Evolutionary conservation across 2,888 invertebrate genomes (phyloP), one percentile per base, ranked within the genome.

Genomic region (Aquatica leii): DNA sequence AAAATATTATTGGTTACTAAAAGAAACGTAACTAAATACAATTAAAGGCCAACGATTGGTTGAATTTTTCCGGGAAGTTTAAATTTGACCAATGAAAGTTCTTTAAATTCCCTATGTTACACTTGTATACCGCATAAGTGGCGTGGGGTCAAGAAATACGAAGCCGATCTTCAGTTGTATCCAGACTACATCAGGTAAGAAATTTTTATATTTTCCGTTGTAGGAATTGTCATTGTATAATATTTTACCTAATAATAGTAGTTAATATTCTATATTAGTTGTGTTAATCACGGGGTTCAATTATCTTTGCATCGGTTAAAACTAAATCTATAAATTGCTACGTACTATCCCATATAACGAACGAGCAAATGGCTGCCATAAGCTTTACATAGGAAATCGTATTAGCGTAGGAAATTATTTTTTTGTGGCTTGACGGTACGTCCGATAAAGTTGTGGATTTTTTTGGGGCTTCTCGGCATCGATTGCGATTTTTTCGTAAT

Each of bases 101-200:
- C 59, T 59, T 63, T 71, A 75, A 73, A 76, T 75, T 74, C 77
- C 78, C 78, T 75, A 77, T 79, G 78, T 76, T 83, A 80, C 84
- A 84, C 81, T 82, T 83, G 83, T 84, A 83, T 83, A 84, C 84
- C 83, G 84, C 84, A 84, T 83, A 84, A 86, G 85, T 86, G 84
- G 86, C 86, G 86, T 86, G 86, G 86, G 86, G 85, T 85, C 83
- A 81, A 80, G 82, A 84, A 84, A 84, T 85, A 85, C 85, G 84
- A 85, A 85, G 85, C 84, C 82, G 84, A 83, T 84, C 83, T 84
- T 84, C 84, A 83, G 84, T 84, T 81, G 84, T 83, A 84, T 83
- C 82, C 81, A 82, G 82, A 82, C 82, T 81, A 79, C 82, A 81
- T 78, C 82, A 86, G 86, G 86, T 86, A 85, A 86, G 86, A 84